Percentiles rank a stretch among this genome's conserved stretches.
phyloP scores from a whole-genome alignment of 1,140 invertebrate species.

The Pseudoatta argentina region DNA sequence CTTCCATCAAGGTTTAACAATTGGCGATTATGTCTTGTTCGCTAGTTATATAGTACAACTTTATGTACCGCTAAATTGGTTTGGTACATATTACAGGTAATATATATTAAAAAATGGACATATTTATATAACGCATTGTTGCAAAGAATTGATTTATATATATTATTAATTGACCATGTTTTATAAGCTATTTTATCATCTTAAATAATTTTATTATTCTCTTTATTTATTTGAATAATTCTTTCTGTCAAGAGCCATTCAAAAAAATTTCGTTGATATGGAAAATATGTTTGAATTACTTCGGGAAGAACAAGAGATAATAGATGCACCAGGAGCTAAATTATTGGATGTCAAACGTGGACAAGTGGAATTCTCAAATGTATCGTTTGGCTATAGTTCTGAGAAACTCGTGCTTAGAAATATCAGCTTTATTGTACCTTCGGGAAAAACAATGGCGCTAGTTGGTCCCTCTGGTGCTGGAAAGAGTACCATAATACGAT shows the following conservation, averaged over 20 bases:
- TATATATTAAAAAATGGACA: neutral
- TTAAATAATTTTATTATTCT: neutral
- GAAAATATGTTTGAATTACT: constrained; percentile 99
- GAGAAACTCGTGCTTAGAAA: constrained; percentile 94
- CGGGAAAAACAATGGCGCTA: constrained; percentile 96
- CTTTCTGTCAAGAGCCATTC: constrained; percentile 92
- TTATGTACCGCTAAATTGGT: constrained; percentile 98
- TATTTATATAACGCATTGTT: neutral
- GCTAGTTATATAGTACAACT: constrained; percentile 97
- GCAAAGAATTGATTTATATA: neutral
- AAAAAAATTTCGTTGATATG: constrained; percentile 99
- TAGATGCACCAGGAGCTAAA: constrained; percentile 92
- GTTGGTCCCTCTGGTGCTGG: constrained; percentile 97
- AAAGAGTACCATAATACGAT: constrained; percentile 97
- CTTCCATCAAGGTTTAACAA: constrained; percentile 89
- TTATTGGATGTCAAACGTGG: constrained; percentile 91
- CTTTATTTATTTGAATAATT: constrained; percentile 47
- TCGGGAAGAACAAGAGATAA: constrained; percentile 94
- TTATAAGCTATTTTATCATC: neutral
- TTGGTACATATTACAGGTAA: constrained; percentile 99
- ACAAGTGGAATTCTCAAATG: constrained; percentile 95
- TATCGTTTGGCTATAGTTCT: constrained; percentile 95
- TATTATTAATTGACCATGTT: neutral
- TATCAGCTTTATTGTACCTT: constrained; percentile 94
- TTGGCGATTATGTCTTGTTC: constrained; percentile 98